Percentiles rank a stretch among this genome's conserved stretches.
These are phyloP conservation scores for Ctenicera cuprea DNA, from an alignment of 2,888 invertebrate genomes.

Conservation along the genomic window DNA sequence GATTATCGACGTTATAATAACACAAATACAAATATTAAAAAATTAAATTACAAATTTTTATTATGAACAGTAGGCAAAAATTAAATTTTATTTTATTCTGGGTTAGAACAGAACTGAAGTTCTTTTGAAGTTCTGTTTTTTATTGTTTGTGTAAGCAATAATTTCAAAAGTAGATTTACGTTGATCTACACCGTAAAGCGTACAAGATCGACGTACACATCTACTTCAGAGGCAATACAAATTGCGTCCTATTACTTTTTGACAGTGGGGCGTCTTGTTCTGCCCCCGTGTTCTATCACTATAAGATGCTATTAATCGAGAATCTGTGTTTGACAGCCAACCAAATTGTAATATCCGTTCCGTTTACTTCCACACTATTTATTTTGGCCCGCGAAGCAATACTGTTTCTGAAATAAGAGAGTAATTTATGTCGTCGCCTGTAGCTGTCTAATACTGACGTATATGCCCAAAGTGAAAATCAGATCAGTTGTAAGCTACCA, in stretches of 20 bases:
- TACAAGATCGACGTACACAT: slow-evolving; percentile 30
- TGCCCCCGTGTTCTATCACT: slow-evolving; percentile 57
- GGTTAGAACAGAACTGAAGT: too few relatives aligned
- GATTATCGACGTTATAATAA: too few relatives aligned
- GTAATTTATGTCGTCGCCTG: slow-evolving; percentile 37
- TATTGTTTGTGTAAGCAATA: not conserved
- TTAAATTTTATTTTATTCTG: too few relatives aligned
- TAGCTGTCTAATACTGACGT: slow-evolving; percentile 1
- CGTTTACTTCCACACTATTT: slow-evolving; percentile 55
- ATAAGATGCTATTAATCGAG: slow-evolving; percentile 59
- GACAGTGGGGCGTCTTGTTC: slow-evolving; percentile 53
- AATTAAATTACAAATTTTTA: too few relatives aligned
- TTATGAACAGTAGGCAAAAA: too few relatives aligned
- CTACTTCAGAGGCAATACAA: slow-evolving; percentile 40
- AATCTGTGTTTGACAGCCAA: slow-evolving; percentile 57
- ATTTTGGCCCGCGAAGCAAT: slow-evolving; percentile 53
- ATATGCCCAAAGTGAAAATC: slow-evolving; percentile 4
- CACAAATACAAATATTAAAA: too few relatives aligned
- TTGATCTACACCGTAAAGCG: not conserved
- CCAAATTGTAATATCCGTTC: slow-evolving; percentile 57
- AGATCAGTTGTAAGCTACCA: not conserved
- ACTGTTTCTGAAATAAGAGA: slow-evolving; percentile 53
- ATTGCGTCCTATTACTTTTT: slow-evolving; percentile 52
- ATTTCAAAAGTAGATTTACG: not conserved
- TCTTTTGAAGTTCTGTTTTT: too few relatives aligned